A percentile compares a stretch with the other conserved stretches of the same genome.
Evolutionary conservation across 2,113 vertebrate genomes (phyloP).

Genomic region (Muntiacus reevesi): DNA sequence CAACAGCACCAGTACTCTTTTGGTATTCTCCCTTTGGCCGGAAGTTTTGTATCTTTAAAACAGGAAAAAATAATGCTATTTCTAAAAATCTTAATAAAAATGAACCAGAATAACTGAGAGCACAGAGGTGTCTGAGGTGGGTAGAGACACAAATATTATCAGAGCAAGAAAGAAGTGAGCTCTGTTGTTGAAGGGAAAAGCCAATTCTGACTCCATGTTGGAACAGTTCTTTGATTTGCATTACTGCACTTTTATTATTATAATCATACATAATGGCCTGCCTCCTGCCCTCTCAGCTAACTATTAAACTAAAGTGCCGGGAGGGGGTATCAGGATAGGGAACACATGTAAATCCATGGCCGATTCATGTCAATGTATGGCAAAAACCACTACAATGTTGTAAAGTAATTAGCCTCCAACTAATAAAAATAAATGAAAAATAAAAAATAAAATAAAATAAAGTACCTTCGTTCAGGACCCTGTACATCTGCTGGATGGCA

Average conservation of each 20-base stretch:
- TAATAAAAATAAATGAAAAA: too few relatives aligned
- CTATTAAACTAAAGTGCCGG: too few relatives aligned
- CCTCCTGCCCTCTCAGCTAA: not conserved
- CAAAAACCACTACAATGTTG: too few relatives aligned
- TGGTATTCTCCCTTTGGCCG: not conserved
- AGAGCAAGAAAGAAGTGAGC: not conserved
- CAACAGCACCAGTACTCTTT: not conserved
- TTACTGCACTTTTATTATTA: not conserved
- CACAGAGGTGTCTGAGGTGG: not conserved
- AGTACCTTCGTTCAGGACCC: too few relatives aligned
- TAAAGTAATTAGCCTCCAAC: too few relatives aligned
- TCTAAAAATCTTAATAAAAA: not conserved
- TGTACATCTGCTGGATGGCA: not conserved
- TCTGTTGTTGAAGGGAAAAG: not conserved
- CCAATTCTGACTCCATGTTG: not conserved
- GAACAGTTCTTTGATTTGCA: not conserved
- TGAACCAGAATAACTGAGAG: not conserved
- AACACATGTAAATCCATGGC: too few relatives aligned
- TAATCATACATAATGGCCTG: not conserved
- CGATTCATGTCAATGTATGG: too few relatives aligned
- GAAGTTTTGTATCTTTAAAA: not conserved
- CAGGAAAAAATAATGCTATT: not conserved
- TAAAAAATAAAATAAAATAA: too few relatives aligned
- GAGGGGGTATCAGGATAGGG: too few relatives aligned
- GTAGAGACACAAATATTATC: not conserved